Evolutionary conservation across 2,888 invertebrate genomes (phyloP).

Genomic region (Oithona nana): DNA sequence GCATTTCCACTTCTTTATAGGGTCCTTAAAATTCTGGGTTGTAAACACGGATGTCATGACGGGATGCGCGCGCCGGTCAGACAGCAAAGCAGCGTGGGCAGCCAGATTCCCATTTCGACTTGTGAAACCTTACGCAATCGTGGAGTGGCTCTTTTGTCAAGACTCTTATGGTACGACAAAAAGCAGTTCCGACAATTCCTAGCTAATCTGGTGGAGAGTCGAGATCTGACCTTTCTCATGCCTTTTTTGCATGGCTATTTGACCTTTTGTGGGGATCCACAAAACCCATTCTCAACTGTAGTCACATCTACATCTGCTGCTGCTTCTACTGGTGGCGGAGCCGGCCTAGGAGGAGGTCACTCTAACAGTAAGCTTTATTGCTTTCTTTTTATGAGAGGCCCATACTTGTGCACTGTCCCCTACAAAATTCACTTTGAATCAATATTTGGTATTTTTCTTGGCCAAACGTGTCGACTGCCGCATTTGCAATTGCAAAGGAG

Average conservation of each 20-base stretch:
- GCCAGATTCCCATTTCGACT: constrained; percentile 39
- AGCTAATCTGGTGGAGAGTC: constrained; percentile 48
- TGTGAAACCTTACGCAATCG: constrained; percentile 78
- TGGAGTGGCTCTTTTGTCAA: constrained; percentile 53
- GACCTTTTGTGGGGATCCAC: constrained; percentile 82
- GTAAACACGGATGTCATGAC: constrained; percentile 82
- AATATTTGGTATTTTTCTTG: too few relatives aligned
- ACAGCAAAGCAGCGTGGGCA: background rate
- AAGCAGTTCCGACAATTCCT: constrained; percentile 45
- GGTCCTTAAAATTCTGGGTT: constrained; percentile 71
- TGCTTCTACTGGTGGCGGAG: too few relatives aligned
- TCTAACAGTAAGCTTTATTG: background rate
- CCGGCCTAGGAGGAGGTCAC: too few relatives aligned
- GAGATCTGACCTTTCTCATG: constrained; percentile 49
- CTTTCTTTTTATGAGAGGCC: constrained; percentile 39
- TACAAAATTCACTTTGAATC: constrained; percentile 47
- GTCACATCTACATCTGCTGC: background rate
- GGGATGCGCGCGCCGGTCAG: background rate
- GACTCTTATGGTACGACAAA: constrained; percentile 48
- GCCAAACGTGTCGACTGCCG: too few relatives aligned
- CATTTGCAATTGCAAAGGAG: too few relatives aligned
- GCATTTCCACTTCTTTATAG: constrained; percentile 34
- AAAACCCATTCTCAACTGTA: background rate
- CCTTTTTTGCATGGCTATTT: constrained; percentile 89
- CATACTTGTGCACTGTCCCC: constrained; percentile 35